Percentiles rank a stretch among this genome's conserved stretches.
phyloP scores from a whole-genome alignment of 2,113 vertebrate species.

The Cinclus mexicanus region DNA sequence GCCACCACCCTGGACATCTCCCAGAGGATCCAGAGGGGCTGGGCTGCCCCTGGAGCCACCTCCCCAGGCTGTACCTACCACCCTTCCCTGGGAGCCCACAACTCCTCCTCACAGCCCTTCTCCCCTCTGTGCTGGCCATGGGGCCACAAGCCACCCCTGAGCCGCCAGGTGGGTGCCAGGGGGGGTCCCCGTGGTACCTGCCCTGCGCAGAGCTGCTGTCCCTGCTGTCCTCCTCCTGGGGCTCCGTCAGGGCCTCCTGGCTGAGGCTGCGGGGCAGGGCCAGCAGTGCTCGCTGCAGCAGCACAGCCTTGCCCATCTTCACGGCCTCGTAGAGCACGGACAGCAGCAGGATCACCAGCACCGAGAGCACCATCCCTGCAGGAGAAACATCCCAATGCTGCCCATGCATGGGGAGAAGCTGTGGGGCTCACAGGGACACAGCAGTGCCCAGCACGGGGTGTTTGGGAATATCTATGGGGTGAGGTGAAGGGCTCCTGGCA shows the following conservation, averaged over 20 bases:
- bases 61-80: background rate
- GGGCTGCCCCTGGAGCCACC: background rate
- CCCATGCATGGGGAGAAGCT: accelerated
- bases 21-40: background rate
- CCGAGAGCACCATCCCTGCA: conserved; percentile 86
- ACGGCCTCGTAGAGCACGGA: conserved; percentile 86
- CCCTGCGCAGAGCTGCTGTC: background rate
- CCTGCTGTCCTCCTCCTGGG: background rate
- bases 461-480: background rate
- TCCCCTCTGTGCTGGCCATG: accelerated
- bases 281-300: conserved; percentile 57
- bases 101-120: background rate
- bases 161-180: accelerated
- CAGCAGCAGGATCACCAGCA: conserved; percentile 85
- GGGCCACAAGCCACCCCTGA: accelerated
- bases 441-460: accelerated
- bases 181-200: background rate
- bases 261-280: conserved; percentile 4
- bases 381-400: background rate
- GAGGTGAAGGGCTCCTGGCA: background rate
- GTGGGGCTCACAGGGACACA: accelerated
- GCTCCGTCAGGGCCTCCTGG: conserved; percentile 38
- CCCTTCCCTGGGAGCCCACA: accelerated
- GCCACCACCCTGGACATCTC: background rate
- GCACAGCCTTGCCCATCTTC: conserved; percentile 84